Conservation (phyloP, 64 coral and sea anemone species). For the Platygyra sinensis region DNA sequence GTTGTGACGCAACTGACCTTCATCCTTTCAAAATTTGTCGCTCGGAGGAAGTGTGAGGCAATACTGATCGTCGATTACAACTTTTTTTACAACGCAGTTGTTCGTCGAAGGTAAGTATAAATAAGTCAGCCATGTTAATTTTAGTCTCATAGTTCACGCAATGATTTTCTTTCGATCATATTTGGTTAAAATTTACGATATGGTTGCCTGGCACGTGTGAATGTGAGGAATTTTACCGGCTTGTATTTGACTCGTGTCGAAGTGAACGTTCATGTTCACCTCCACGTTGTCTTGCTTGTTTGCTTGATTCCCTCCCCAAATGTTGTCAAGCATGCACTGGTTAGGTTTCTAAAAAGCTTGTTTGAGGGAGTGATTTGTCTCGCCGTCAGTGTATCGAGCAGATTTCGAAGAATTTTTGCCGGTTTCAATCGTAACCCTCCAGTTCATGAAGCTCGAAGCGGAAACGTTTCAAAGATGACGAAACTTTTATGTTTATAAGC, state of each 20-base stretch:
- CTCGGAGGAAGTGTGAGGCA: slow-evolving; percentile 28
- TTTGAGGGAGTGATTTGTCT: neutral
- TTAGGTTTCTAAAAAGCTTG: neutral
- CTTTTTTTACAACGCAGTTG: neutral
- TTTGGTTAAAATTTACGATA: neutral
- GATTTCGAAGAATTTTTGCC: no score
- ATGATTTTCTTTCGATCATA: neutral
- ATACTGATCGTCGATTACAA: neutral
- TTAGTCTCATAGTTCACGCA: neutral
- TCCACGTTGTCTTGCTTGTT: neutral
- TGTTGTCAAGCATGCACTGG: neutral
- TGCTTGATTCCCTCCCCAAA: neutral
- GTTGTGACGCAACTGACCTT: slow-evolving; percentile 24
- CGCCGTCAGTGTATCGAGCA: neutral
- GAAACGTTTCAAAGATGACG: no score
- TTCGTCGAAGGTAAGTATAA: slow-evolving; percentile 7
- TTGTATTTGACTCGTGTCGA: neutral
- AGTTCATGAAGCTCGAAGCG: no score
- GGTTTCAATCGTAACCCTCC: no score
- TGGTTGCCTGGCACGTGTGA: neutral
- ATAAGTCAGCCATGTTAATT: neutral
- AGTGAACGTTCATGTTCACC: neutral
- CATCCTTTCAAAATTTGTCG: slow-evolving; percentile 55
- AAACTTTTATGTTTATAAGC: no score
- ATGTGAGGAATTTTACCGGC: neutral